A percentile compares a stretch with the other conserved stretches of the same genome.
Evolutionary conservation across 2,888 invertebrate genomes (phyloP).

Genomic region (Hedychridium roseum): DNA sequence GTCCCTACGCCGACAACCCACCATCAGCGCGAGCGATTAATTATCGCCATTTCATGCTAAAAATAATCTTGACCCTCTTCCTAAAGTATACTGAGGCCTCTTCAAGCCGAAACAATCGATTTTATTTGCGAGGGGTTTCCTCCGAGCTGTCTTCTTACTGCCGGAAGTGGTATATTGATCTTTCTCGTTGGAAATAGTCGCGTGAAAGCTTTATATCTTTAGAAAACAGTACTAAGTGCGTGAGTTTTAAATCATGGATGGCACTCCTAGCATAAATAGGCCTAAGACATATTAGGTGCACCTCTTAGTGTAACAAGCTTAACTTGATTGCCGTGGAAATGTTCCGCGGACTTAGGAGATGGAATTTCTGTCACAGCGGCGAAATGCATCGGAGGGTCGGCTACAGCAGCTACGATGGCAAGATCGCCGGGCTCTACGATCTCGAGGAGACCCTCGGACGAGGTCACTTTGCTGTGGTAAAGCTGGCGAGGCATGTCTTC

Average conservation of each 20-base stretch:
- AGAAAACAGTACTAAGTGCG: too few relatives aligned
- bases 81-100: constrained; percentile 6
- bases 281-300: too few relatives aligned
- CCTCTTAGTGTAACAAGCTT: too few relatives aligned
- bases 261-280: too few relatives aligned
- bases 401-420: constrained; percentile 76
- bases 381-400: constrained; percentile 56
- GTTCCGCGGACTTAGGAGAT: too few relatives aligned
- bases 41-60: constrained; percentile 28
- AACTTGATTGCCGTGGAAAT: too few relatives aligned
- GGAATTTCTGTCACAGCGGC: constrained; percentile 13
- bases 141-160: too few relatives aligned
- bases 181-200: too few relatives aligned
- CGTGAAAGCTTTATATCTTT: too few relatives aligned
- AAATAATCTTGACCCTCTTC: constrained; percentile 33
- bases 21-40: constrained; percentile 24
- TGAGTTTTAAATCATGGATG: too few relatives aligned
- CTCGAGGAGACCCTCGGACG: constrained; percentile 96
- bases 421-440: constrained; percentile 97
- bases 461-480: constrained; percentile 98
- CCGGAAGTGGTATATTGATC: too few relatives aligned
- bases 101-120: constrained; percentile 12
- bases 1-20: too few relatives aligned
- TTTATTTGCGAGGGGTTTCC: not conserved
- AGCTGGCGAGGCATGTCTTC: constrained; percentile 97